Percentiles rank a stretch among this genome's conserved stretches.
phyloP scores from a whole-genome alignment of 2,113 vertebrate species.

The Hiodon alosoides region DNA sequence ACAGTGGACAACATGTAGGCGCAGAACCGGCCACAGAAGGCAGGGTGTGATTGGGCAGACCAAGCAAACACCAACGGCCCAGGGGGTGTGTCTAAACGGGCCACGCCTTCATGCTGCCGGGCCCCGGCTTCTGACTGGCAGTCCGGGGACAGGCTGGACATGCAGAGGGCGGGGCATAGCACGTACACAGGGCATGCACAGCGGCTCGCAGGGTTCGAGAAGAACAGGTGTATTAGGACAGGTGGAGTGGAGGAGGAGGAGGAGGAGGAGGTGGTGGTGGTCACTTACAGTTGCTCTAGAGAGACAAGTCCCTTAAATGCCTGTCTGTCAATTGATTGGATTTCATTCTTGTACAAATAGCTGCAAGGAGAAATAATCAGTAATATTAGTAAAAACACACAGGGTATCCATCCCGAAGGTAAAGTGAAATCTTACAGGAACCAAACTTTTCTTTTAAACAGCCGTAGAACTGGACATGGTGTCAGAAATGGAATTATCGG shows the following conservation, averaged over 20 bases:
- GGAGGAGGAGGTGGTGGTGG: constrained; percentile 46
- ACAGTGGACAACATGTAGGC: no score
- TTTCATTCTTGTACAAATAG: constrained; percentile 99
- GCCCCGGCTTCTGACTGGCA: constrained; percentile 15
- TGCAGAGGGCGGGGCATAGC: constrained; percentile 37
- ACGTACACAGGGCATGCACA: constrained; percentile 68
- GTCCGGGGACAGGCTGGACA: constrained; percentile 45
- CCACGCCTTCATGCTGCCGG: no score
- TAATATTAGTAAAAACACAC: constrained; percentile 74
- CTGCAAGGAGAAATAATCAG: constrained; percentile 93
- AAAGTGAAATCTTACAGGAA: constrained; percentile 7
- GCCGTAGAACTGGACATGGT: not conserved
- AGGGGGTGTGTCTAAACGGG: no score
- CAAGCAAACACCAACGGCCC: no score
- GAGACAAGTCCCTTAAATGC: constrained; percentile 99
- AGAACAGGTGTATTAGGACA: constrained; percentile 32
- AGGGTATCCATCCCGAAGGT: constrained; percentile 47
- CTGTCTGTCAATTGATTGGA: constrained; percentile 99
- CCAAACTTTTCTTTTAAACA: not conserved
- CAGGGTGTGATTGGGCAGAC: no score
- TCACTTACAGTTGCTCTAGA: constrained; percentile 99
- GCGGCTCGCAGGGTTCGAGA: constrained; percentile 15
- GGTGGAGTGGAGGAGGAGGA: constrained; percentile 46
- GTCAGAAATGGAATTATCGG: constrained; percentile 2
- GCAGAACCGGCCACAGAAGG: no score